These are phyloP conservation scores for Pyrgus malvae DNA, from an alignment of 2,888 invertebrate species.

Conservation along the genomic window DNA sequence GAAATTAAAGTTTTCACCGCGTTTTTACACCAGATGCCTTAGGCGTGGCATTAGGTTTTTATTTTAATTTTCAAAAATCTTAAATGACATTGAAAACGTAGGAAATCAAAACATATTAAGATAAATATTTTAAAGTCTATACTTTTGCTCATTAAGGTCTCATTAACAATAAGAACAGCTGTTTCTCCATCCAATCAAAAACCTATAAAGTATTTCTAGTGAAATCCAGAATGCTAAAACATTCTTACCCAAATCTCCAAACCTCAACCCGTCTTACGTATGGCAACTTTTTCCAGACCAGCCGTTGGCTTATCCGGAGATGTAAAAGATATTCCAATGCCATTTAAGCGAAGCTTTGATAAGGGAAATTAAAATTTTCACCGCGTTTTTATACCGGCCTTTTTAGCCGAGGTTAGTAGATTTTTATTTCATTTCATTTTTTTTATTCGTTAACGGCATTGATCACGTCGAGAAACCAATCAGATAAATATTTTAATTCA, in stretches of 20 bases:
- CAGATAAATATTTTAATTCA: no score
- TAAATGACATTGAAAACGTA: background rate
- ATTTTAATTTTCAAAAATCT: background rate
- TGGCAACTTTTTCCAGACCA: constrained; percentile 1
- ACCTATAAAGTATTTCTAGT: background rate
- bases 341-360: constrained; percentile 14
- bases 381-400: background rate
- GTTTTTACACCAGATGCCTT: background rate
- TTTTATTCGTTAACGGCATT: background rate
- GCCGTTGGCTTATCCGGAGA: constrained; percentile 8
- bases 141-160: no score
- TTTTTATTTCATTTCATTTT: background rate
- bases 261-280: background rate
- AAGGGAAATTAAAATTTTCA: constrained; percentile 22
- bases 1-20: constrained; percentile 16
- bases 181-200: background rate
- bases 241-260: constrained; percentile 12
- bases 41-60: background rate
- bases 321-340: constrained; percentile 13
- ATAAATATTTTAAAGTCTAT: no score
- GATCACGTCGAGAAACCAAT: background rate
- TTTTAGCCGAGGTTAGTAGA: background rate
- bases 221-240: background rate
- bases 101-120: background rate
- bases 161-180: background rate